Percentiles rank a stretch among this genome's conserved stretches.
These are phyloP conservation scores for Ptilorrhoa leucosticta DNA, from an alignment of 2,113 vertebrate species.

Conservation along the genomic window DNA sequence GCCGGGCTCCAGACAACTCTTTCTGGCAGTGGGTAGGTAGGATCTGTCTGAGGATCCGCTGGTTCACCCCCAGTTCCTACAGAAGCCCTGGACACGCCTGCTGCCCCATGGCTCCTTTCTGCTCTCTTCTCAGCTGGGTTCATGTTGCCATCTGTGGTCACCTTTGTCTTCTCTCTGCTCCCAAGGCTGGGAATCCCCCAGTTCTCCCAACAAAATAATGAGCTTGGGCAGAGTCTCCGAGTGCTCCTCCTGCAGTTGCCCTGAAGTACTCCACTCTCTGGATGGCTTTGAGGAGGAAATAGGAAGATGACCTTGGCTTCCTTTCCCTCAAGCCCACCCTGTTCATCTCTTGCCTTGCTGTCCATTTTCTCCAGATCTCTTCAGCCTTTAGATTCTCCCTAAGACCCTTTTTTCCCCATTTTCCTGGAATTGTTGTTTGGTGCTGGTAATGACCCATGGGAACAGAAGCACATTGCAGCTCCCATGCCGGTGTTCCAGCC, in stretches of 20 bases:
- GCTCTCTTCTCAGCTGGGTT: not conserved
- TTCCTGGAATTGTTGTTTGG: not conserved
- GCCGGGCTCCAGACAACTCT: not conserved
- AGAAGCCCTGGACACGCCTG: not conserved
- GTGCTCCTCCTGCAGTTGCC: not conserved
- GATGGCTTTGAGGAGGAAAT: not conserved
- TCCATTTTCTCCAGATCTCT: not conserved
- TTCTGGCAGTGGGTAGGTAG: not conserved
- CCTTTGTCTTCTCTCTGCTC: not conserved
- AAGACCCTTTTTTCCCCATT: fast-evolving
- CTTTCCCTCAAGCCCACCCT: not conserved
- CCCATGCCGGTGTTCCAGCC: fast-evolving
- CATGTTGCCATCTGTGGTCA: not conserved
- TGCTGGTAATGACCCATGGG: fast-evolving
- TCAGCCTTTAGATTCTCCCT: not conserved
- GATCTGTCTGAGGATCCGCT: not conserved
- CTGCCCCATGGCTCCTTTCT: not conserved
- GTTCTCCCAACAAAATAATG: not conserved
- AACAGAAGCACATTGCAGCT: not conserved
- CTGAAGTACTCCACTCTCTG: not conserved
- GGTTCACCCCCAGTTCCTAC: not conserved
- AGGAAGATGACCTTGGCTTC: not conserved
- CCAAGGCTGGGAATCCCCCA: not conserved
- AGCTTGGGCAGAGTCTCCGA: not conserved
- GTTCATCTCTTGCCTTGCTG: not conserved